These are phyloP conservation scores for Poecilia gillii DNA, from an alignment of 2,797 vertebrate genomes.

Conservation along the genomic window DNA sequence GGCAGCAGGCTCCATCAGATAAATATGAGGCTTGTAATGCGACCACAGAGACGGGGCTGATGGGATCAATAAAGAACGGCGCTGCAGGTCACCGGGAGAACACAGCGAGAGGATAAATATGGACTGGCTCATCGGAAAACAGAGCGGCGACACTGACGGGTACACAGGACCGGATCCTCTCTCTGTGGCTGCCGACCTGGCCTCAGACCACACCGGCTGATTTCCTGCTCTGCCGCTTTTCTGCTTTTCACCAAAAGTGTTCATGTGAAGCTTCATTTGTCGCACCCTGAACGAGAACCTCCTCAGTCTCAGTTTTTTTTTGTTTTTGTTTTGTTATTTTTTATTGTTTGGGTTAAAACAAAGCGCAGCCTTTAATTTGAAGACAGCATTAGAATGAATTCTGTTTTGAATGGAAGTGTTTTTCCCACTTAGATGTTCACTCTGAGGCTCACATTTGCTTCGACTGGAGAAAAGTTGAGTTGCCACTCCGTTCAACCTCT, in stretches of 20 bases:
- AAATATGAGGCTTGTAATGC: constrained; percentile 78
- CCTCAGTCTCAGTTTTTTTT: background rate
- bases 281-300: background rate
- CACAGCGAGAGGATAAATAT: constrained; percentile 76
- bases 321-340: constrained; percentile 4
- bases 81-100: constrained; percentile 73
- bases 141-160: constrained; percentile 71
- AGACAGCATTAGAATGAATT: background rate
- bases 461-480: background rate
- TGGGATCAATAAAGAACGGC: constrained; percentile 76
- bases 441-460: background rate
- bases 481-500: background rate
- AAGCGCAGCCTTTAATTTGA: background rate
- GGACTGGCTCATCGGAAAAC: constrained; percentile 78
- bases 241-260: constrained; percentile 13
- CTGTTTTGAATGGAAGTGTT: background rate
- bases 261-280: constrained; percentile 15
- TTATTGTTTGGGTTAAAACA: background rate
- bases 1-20: constrained; percentile 72
- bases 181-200: constrained; percentile 51
- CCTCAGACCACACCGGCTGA: constrained; percentile 56
- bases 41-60: constrained; percentile 74
- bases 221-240: constrained; percentile 42
- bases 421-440: background rate
- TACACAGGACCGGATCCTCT: constrained; percentile 68